Conservation (phyloP, 1,140 invertebrate species). For the Drosophila quadrilineata region DNA sequence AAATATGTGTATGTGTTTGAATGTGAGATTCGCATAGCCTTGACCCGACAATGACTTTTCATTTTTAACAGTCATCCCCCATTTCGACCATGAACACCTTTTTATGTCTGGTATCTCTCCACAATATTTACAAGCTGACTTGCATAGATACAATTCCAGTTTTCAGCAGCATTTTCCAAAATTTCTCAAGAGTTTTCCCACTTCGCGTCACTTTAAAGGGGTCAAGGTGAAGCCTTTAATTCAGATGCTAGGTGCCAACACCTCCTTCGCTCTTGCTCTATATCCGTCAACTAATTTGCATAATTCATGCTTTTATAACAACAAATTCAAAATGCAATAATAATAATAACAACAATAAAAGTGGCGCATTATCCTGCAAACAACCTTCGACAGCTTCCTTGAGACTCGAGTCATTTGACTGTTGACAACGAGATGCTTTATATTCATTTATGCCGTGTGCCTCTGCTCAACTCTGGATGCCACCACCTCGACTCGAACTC, state of each 20-base stretch:
- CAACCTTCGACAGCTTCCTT: conserved; percentile 15
- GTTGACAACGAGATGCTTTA: conserved; percentile 65
- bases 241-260: conserved; percentile 15
- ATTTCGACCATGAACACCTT: conserved; percentile 20
- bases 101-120: conserved; percentile 41
- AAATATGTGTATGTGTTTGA: background rate
- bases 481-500: conserved; percentile 29
- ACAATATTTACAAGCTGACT: conserved; percentile 61
- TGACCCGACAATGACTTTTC: conserved; percentile 59
- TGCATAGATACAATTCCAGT: conserved; percentile 41
- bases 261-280: background rate
- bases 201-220: too few species aligned
- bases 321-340: conserved; percentile 60
- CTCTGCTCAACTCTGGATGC: too few species aligned
- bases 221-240: too few species aligned
- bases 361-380: conserved; percentile 17
- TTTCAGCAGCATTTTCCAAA: background rate
- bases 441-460: conserved; percentile 67
- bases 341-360: conserved; percentile 24
- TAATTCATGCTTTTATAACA: conserved; percentile 67
- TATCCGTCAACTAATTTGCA: conserved; percentile 45
- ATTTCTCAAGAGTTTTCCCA: background rate
- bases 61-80: conserved; percentile 32
- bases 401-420: conserved; percentile 65
- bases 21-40: conserved; percentile 26